These are phyloP conservation scores for Psilopogon haemacephalus DNA, from an alignment of 2,113 vertebrate species.

Conservation along the genomic window DNA sequence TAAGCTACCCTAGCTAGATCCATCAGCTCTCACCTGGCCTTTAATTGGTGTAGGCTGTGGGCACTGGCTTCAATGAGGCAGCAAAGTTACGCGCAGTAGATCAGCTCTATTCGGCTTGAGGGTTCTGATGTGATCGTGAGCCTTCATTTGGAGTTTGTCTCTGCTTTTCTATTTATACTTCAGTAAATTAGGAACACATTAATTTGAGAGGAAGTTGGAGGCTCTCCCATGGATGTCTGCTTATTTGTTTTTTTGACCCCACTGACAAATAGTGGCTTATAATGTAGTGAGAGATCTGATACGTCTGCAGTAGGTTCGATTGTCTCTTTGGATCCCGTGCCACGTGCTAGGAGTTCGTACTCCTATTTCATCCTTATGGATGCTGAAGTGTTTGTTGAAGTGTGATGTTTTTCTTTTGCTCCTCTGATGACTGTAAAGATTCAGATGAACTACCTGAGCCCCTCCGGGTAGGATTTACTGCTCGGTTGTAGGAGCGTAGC, in stretches of 20 bases:
- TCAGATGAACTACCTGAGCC: not conserved
- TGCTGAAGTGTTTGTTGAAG: not conserved
- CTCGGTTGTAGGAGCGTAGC: not conserved
- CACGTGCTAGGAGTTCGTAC: not conserved
- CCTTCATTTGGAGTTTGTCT: not conserved
- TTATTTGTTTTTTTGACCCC: not conserved
- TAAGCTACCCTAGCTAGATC: not conserved
- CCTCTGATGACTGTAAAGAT: not conserved
- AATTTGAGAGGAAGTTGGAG: not conserved
- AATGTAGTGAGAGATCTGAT: not conserved
- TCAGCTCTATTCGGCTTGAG: not conserved
- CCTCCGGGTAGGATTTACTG: not conserved
- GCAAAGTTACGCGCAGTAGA: not conserved
- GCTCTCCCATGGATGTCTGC: not conserved
- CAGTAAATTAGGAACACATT: not conserved
- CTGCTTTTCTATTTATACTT: not conserved
- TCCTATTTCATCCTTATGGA: not conserved
- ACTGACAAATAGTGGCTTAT: not conserved
- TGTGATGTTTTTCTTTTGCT: not conserved
- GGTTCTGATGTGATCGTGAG: not conserved
- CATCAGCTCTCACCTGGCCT: not conserved
- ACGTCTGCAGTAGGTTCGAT: not conserved
- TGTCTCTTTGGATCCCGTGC: not conserved
- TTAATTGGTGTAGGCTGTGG: fast-evolving
- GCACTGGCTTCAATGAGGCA: not conserved